Evolutionary conservation across 1,140 invertebrate genomes (phyloP), one percentile per base, ranked within the genome.

Genomic region (Caenorhabditis tropicalis): DNA sequence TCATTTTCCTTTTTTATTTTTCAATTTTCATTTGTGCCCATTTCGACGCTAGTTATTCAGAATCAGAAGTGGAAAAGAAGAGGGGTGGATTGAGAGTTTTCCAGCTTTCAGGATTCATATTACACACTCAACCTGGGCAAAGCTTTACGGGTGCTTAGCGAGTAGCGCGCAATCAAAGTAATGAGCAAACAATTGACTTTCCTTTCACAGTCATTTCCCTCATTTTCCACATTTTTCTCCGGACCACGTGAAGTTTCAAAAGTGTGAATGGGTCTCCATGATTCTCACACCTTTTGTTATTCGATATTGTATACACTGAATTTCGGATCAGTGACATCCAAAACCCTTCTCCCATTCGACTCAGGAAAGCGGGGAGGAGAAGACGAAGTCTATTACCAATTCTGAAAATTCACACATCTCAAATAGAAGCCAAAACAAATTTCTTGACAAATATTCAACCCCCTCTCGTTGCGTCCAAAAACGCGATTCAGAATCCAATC

Each of bases 351-450:
- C 16, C 58, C 33, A 2, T 16, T 27, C 36, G 36, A n/a, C 39
- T 16, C 15, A n/a, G 16, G 19, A 6, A n/a, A 15, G 53, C 27
- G 33, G 36, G 65, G 6, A n/a, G 24, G 65, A 43, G 36, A 74
- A 65, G 58, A 31, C 10, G 36, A 74, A 46, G 65, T 39, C 65
- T 74, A 74, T 74, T 74, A 74, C 65, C 65, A 74, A 74, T 74
- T 74, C 65, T 74, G 65, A 74, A 74, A 74, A 74, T 74, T 74
- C 65, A 74, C 65, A 74, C 65, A 46, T 74, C 65, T 74, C 65
- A 74, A 46, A 74, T 46, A 74, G 65, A 19, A 74, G 65, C 65
- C 65, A 74, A 74, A 74, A 74, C 65, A 74, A 74, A 74, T 74
- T 74, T 74, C 65, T 74, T 74, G 65, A 74, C 65, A 74, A 74